These are phyloP conservation scores for Nezara viridula DNA, from an alignment of 2,888 invertebrate species.

Conservation along the genomic window DNA sequence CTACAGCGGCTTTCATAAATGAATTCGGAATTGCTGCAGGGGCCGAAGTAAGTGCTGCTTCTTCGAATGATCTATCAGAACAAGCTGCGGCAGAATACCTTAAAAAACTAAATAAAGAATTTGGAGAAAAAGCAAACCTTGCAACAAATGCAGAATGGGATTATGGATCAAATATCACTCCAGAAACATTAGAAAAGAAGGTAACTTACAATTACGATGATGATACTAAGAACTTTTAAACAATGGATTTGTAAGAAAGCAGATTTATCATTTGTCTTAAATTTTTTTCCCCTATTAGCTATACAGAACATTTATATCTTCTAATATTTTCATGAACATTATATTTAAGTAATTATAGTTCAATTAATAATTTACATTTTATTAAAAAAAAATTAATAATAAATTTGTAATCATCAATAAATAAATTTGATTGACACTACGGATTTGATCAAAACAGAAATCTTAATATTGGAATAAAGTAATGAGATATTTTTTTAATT, in stretches of 20 bases:
- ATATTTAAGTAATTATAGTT: too few relatives aligned
- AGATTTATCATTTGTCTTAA: neutral
- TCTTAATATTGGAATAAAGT: too few relatives aligned
- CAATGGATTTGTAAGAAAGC: neutral
- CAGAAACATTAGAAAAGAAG: conserved; percentile 76
- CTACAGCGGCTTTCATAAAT: conserved; percentile 40
- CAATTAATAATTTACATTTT: too few relatives aligned
- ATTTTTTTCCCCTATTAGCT: neutral
- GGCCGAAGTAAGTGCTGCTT: neutral
- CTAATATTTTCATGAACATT: neutral
- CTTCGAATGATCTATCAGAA: conserved; percentile 67
- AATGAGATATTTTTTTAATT: too few relatives aligned
- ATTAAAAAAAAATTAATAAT: too few relatives aligned
- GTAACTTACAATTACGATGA: conserved; percentile 67
- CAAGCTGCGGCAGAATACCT: conserved; percentile 70
- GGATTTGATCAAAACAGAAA: too few relatives aligned
- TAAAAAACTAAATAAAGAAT: conserved; percentile 74
- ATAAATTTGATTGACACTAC: too few relatives aligned
- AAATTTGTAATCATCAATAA: too few relatives aligned
- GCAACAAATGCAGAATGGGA: conserved; percentile 79
- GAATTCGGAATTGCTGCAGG: neutral
- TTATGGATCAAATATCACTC: conserved; percentile 83
- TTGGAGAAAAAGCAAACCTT: conserved; percentile 75
- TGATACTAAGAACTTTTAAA: neutral
- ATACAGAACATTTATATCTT: neutral